Percentiles rank a stretch among this genome's conserved stretches.
phyloP scores from a whole-genome alignment of 2,888 invertebrate species.

The Lepidocyrtoides sp. region DNA sequence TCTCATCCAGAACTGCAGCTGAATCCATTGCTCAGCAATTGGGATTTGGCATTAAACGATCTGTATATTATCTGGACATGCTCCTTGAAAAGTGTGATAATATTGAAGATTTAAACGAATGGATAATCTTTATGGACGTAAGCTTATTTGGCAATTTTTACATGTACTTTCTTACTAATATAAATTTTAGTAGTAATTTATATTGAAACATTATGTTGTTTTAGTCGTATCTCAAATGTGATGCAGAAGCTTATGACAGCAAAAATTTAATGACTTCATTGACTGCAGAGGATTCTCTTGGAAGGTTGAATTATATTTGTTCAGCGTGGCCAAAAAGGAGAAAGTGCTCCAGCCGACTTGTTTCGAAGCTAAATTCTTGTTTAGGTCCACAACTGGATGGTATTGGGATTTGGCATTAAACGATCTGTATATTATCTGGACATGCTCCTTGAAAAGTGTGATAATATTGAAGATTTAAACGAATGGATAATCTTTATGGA shows the following conservation, averaged over 20 bases:
- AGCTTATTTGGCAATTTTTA: not conserved
- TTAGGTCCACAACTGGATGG: slow-evolving; percentile 60
- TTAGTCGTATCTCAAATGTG: slow-evolving; percentile 69
- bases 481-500: slow-evolving; percentile 79
- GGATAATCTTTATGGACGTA: slow-evolving; percentile 80
- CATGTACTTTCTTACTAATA: no score
- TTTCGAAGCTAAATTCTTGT: slow-evolving; percentile 71
- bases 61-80: slow-evolving; percentile 49
- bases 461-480: slow-evolving; percentile 71
- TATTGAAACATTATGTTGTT: not conserved
- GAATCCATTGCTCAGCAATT: slow-evolving; percentile 63
- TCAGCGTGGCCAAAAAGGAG: slow-evolving; percentile 62
- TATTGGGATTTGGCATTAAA: slow-evolving; percentile 59
- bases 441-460: slow-evolving; percentile 65
- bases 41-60: slow-evolving; percentile 61
- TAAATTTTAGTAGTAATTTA: no score
- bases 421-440: slow-evolving; percentile 58
- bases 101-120: slow-evolving; percentile 69
- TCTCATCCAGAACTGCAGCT: not conserved
- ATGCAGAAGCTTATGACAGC: slow-evolving; percentile 47
- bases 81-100: slow-evolving; percentile 73
- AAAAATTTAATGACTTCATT: not conserved
- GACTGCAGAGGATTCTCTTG: not conserved
- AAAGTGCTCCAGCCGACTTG: slow-evolving; percentile 71
- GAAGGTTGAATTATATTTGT: slow-evolving; percentile 67